Base-by-base conservation (phyloP, 1,140 invertebrate genomes). In the Aphidius ervi region DNA sequence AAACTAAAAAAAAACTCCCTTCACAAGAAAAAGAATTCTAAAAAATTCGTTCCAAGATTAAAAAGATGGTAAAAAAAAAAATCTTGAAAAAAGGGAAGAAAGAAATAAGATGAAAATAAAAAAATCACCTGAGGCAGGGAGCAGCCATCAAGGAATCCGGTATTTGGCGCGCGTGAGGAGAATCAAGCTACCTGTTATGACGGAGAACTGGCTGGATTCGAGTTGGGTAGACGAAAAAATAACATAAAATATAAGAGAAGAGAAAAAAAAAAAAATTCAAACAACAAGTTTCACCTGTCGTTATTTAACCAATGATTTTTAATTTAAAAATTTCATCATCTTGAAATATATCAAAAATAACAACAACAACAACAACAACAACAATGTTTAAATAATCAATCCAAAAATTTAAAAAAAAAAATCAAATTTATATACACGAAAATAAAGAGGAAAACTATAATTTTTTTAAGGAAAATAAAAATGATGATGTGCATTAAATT, bases 121-220 rank as follows among this genome's bases (percentile, higher is more conserved):
- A 49, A n/a, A 20, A 49, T 49, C 7, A 8, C 47, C 23, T 31
- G 23, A 31, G 23, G 23, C 23, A 31, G 23, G 23, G 4, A 49
- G 20, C 20, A 49, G n/a, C 47, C 16, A 16, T 49, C 47, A 49
- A 49, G 8, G 23, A 49, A 49, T 49, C 47, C 47, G 47, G 47
- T 49, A 49, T 49, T 49, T 49, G 16, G 16, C 16, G 16, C n/a
- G 8, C 47, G 16, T n/a, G 9, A 49, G 6, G 7, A 16, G 16
- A 20, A 31, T 49, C 47, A 23, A 31, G 47, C 47, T 49, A 49
- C 47, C 47, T 49, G n/a, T 49, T 49, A 49, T 49, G 47, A 49
- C 16, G 9, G 46, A 5, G 20, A 20, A 20, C 10, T 10, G 4
- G 20, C 9, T 20, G 46, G 46, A 49, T 8, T 5, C 20, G n/a